These are phyloP conservation scores for Zingel zingel DNA, from an alignment of 2,113 vertebrate genomes.

Conservation along the genomic window DNA sequence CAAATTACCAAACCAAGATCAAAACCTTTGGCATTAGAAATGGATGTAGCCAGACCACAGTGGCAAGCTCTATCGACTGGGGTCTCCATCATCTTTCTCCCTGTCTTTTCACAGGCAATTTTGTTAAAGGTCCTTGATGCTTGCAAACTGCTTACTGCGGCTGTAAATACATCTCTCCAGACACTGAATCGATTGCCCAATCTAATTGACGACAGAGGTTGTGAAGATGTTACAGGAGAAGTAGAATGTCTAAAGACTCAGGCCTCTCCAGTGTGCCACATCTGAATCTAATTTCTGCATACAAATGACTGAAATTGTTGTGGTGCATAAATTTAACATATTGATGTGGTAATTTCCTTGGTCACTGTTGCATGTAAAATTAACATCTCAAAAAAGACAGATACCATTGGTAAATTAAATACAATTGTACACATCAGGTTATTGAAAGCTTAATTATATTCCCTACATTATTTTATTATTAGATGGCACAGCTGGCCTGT, in stretches of 20 bases:
- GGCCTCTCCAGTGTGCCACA: conserved; percentile 21
- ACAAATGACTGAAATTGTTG: conserved; percentile 2
- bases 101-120: conserved; percentile 76
- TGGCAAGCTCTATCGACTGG: conserved; percentile 55
- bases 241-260: conserved; percentile 42
- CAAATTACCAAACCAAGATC: conserved; percentile 66
- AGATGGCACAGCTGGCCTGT: not conserved
- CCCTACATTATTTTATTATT: not conserved
- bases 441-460: conserved; percentile 23
- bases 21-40: conserved; percentile 70
- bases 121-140: conserved; percentile 78
- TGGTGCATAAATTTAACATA: conserved; percentile 3
- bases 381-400: not conserved
- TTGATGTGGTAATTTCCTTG: not conserved
- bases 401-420: conserved; percentile 6
- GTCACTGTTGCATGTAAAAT: not conserved
- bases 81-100: conserved; percentile 64
- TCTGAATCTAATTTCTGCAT: conserved; percentile 37
- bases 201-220: conserved; percentile 74
- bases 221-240: conserved; percentile 68
- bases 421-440: conserved; percentile 10
- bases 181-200: conserved; percentile 74
- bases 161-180: conserved; percentile 77
- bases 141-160: conserved; percentile 74
- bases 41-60: conserved; percentile 57